phyloP scores from a whole-genome alignment of 1,140 invertebrate species.

The Microvelia longipes region DNA sequence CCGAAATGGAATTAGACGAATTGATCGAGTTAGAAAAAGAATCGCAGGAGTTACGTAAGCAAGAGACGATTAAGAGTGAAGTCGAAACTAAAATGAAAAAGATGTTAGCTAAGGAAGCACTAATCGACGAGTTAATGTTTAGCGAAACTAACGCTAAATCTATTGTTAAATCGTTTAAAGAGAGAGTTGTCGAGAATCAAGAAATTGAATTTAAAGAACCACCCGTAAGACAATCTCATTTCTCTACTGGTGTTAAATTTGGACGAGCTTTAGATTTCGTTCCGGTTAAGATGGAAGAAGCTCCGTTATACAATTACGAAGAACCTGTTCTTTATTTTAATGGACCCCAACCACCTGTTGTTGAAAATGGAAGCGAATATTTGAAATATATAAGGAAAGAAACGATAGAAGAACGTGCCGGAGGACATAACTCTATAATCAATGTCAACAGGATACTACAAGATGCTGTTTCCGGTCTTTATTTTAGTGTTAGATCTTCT shows the following conservation, averaged over 20 bases:
- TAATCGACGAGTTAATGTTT: constrained; percentile 89
- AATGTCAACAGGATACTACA: constrained; percentile 69
- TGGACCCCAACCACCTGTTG: constrained; percentile 56
- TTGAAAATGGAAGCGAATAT: constrained; percentile 52
- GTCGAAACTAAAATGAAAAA: constrained; percentile 66
- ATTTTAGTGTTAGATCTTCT: constrained; percentile 7
- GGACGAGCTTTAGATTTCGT: constrained; percentile 33
- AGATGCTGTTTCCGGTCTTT: constrained; percentile 76
- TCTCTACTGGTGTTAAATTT: constrained; percentile 69
- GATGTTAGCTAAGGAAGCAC: constrained; percentile 67
- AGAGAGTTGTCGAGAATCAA: constrained; percentile 42
- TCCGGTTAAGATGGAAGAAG: constrained; percentile 48
- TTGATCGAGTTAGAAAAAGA: constrained; percentile 55
- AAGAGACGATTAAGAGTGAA: constrained; percentile 36
- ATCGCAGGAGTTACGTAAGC: constrained; percentile 26
- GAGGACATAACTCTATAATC: constrained; percentile 68
- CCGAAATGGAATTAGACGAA: constrained; percentile 69
- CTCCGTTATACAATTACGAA: constrained; percentile 53
- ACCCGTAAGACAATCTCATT: constrained; percentile 41
- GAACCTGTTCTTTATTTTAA: constrained; percentile 40
- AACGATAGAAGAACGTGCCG: constrained; percentile 59
- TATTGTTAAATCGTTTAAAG: constrained; percentile 66
- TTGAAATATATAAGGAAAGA: constrained; percentile 57
- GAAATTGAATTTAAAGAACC: constrained; percentile 32
- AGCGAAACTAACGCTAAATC: constrained; percentile 73